Conservation (phyloP, 2,888 invertebrate genomes). For the Chymomyza procnemis region DNA sequence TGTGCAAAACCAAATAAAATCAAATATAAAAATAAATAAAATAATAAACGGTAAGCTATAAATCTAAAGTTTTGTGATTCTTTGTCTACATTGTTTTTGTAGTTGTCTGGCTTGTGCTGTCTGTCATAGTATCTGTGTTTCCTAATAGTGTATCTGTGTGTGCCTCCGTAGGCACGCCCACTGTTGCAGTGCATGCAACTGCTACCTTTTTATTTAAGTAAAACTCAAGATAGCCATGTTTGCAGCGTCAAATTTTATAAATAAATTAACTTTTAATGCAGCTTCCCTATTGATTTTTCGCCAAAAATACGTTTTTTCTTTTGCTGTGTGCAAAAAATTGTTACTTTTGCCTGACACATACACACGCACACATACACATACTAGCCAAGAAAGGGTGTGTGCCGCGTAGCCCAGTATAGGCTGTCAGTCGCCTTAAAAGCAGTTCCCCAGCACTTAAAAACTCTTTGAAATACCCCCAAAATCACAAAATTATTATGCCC, state of each 20-base stretch:
- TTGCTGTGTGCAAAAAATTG: constrained; percentile 36
- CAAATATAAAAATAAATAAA: constrained; percentile 15
- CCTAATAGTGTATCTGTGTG: constrained; percentile 5
- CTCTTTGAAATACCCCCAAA: background rate
- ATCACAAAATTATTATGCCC: background rate
- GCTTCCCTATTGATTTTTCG: constrained; percentile 62
- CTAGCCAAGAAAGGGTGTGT: constrained; percentile 41
- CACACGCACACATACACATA: constrained; percentile 21
- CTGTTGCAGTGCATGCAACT: background rate
- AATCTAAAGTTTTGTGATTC: constrained; percentile 7
- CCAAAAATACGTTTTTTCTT: constrained; percentile 35
- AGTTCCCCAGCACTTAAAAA: background rate
- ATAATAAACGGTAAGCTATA: constrained; percentile 42
- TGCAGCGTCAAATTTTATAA: background rate
- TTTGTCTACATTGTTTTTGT: constrained; percentile 16
- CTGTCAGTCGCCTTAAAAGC: background rate
- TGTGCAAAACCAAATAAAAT: constrained; percentile 1
- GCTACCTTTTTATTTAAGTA: background rate
- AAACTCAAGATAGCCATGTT: background rate
- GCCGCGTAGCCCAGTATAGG: constrained; percentile 28
- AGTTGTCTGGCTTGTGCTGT: constrained; percentile 5
- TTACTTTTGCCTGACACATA: constrained; percentile 38
- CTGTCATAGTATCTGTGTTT: background rate
- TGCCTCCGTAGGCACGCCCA: constrained; percentile 9
- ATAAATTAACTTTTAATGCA: constrained; percentile 8